Conservation (phyloP, 1,140 invertebrate species). For the Polyergus mexicanus region DNA sequence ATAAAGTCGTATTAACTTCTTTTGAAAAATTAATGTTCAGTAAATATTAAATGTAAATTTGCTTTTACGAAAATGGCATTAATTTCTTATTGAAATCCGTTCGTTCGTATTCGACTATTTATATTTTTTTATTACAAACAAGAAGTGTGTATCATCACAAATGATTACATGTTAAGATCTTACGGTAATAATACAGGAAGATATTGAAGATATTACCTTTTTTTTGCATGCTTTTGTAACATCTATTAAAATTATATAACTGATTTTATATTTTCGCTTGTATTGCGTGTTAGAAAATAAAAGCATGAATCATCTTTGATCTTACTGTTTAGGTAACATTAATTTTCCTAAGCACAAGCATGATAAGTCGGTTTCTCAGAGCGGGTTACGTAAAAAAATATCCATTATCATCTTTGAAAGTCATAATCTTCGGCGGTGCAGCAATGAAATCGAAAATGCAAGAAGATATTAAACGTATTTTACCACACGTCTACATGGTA, state of each 20-base stretch:
- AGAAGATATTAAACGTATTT: conserved; percentile 34
- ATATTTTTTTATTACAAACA: too few species aligned
- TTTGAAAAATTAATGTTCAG: too few species aligned
- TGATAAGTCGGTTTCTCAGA: conserved; percentile 69
- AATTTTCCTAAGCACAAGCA: conserved; percentile 69
- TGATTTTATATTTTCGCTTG: background rate
- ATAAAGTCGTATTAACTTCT: too few species aligned
- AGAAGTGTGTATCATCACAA: too few species aligned
- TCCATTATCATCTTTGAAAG: conserved; percentile 62
- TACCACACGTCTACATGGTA: conserved; percentile 63
- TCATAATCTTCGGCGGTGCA: conserved; percentile 76
- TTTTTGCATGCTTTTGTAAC: too few species aligned
- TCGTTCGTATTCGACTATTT: too few species aligned
- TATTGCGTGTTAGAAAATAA: background rate
- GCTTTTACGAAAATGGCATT: too few species aligned
- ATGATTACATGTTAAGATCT: too few species aligned
- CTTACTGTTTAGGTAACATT: conserved; percentile 58
- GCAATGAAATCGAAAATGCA: conserved; percentile 72
- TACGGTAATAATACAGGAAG: too few species aligned
- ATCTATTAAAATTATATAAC: background rate
- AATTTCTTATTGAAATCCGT: too few species aligned
- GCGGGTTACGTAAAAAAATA: conserved; percentile 29
- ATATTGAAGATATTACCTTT: too few species aligned
- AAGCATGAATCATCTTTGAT: background rate
- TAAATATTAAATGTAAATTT: too few species aligned